Evolutionary conservation across 2,888 invertebrate genomes (phyloP).

Genomic region (Yponomeuta cagnagella): DNA sequence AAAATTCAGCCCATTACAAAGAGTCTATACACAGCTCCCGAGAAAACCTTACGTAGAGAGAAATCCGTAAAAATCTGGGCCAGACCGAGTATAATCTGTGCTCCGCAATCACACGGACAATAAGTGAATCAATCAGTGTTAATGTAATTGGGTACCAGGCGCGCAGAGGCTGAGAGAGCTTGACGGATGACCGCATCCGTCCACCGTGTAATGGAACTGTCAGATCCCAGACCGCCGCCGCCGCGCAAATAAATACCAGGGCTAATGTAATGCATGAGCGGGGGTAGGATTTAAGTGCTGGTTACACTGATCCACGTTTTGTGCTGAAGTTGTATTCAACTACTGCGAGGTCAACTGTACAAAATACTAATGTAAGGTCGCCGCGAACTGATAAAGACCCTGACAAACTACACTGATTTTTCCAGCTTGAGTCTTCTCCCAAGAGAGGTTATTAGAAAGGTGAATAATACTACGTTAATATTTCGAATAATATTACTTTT

Average conservation of each 20-base stretch:
- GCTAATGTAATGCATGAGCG: neutral
- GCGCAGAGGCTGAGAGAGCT: constrained; percentile 21
- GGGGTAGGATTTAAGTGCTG: neutral
- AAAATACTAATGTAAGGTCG: too few species aligned
- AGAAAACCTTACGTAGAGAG: neutral
- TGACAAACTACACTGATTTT: too few species aligned
- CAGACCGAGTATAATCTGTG: neutral
- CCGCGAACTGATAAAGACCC: too few species aligned
- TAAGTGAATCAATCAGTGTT: constrained; percentile 11
- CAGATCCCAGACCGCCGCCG: constrained; percentile 25
- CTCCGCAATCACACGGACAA: neutral
- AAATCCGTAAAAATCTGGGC: neutral
- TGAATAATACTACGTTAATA: too few species aligned
- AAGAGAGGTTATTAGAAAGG: too few species aligned
- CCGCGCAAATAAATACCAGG: neutral
- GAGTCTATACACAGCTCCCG: too few species aligned
- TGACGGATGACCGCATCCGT: constrained; percentile 40
- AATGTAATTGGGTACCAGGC: constrained; percentile 14
- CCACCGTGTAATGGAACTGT: constrained; percentile 48
- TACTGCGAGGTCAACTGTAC: too few species aligned
- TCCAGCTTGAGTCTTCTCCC: too few species aligned
- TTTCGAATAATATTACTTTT: too few species aligned
- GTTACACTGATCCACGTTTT: neutral
- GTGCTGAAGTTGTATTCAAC: neutral
- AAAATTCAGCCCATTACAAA: too few species aligned